Evolutionary conservation across 2,113 vertebrate genomes (phyloP), one percentile per base, ranked within the genome.

Genomic region (Hyperopisus bebe): DNA sequence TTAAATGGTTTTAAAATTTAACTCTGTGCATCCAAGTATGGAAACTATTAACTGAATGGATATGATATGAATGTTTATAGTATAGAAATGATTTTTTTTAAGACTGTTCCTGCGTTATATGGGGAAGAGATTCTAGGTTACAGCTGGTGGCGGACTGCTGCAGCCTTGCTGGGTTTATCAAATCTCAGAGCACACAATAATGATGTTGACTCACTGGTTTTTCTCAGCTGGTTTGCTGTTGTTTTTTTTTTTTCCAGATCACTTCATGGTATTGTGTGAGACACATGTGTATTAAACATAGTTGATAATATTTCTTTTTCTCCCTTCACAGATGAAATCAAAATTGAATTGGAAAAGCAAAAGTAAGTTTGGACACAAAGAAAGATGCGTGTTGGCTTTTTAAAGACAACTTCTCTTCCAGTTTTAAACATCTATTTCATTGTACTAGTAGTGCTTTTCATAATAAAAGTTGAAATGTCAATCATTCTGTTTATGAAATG

Each of bases 301-400:
- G 90, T 0, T 91, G 88, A 91, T 58, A 2, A 89, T 17, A 87
- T 46, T 92, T 21, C 92, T 8, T 90, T 87, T 87, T 51, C 92
- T 24, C 35, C 50, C 27, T 90, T 92, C 77, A 42, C 92, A 99
- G 98, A 98, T 96, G 98, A 99, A 96, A 98, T 99, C 95, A 98
- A 97, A 95, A 90, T 92, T 35, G 98, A 98, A 92, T 94, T 98
- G 91, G 97, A 97, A 92, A 97, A 97, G 91, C 97, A 97, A 94
- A 98, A 97, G 98, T 99, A 95, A 94, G 95, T 95, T 80, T 48
- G 5, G n/a, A 48, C 21, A 85, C 17, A 42, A 39, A 70, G 31
- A 44, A 39, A 84, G 42, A 85, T 85, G 47, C 9, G 13, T 86
- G 7, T 50, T 50, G 17, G 48, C 47, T 47, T 9, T 47, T 50